phyloP scores from a whole-genome alignment of 2,113 vertebrate species.

The Albula glossodonta region DNA sequence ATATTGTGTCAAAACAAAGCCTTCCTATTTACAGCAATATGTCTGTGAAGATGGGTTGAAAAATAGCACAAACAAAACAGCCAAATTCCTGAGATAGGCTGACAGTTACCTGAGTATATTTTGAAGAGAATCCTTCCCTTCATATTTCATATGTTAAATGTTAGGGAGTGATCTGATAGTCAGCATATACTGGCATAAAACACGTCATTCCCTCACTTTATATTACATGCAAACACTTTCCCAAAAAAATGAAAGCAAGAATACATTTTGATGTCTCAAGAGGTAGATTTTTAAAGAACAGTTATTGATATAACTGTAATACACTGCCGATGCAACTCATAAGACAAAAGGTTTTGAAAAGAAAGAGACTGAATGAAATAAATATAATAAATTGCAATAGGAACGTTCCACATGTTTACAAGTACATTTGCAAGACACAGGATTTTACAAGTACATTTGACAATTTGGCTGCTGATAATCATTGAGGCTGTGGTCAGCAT shows the following conservation, averaged over 20 bases:
- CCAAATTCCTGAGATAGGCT: conserved; percentile 3
- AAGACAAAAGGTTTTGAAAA: no score
- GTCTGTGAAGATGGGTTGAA: conserved; percentile 11
- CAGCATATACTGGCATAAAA: conserved; percentile 9
- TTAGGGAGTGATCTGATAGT: conserved; percentile 25
- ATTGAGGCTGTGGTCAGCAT: no score
- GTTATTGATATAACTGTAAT: background rate
- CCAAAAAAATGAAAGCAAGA: background rate
- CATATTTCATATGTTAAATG: conserved; percentile 6
- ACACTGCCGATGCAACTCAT: no score
- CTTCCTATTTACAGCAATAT: background rate
- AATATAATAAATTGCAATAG: no score
- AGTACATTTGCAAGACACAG: background rate
- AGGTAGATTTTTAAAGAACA: background rate
- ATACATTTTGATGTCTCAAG: background rate
- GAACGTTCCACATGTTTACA: no score
- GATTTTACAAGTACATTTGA: no score
- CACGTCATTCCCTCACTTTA: conserved; percentile 10
- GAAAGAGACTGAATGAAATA: no score
- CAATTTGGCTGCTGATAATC: no score
- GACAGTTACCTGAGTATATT: conserved; percentile 12
- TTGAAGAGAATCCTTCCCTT: conserved; percentile 1
- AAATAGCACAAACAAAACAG: conserved; percentile 19
- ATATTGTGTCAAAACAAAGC: conserved; percentile 18
- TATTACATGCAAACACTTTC: conserved; percentile 30